Evolutionary conservation across 1,140 invertebrate species (phyloP).

Genomic region (Euwallacea similis): DNA sequence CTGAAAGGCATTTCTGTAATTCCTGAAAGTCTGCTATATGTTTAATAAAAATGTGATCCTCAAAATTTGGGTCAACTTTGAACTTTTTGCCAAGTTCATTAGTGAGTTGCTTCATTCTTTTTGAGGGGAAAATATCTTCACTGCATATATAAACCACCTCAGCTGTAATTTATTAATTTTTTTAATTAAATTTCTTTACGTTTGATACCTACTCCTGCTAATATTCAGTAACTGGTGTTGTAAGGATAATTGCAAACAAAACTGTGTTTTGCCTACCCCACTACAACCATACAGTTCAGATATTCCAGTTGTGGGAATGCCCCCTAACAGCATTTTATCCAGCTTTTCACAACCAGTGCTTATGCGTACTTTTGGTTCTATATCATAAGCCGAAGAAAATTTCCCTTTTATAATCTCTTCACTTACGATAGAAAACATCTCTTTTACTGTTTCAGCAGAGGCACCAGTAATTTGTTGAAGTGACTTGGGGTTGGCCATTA

Average conservation of each 20-base stretch:
- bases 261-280: constrained; percentile 82
- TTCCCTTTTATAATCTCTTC: constrained; percentile 35
- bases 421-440: constrained; percentile 11
- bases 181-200: neutral
- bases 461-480: constrained; percentile 20
- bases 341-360: constrained; percentile 64
- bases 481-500: too few relatives aligned
- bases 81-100: constrained; percentile 48
- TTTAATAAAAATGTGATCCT: constrained; percentile 47
- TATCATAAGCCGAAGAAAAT: constrained; percentile 34
- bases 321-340: constrained; percentile 67
- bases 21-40: constrained; percentile 59
- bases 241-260: constrained; percentile 72
- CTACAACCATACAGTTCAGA: constrained; percentile 84
- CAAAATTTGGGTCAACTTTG: constrained; percentile 53
- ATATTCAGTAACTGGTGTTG: constrained; percentile 50
- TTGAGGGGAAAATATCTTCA: constrained; percentile 73
- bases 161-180: constrained; percentile 43
- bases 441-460: constrained; percentile 21
- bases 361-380: constrained; percentile 47
- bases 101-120: constrained; percentile 62
- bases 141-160: constrained; percentile 77
- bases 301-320: constrained; percentile 71
- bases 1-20: constrained; percentile 61
- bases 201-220: neutral